Percentiles rank a stretch among this genome's conserved stretches.
These are phyloP conservation scores for Anguilla obscura DNA, from an alignment of 2,797 vertebrate genomes.

Conservation along the genomic window DNA sequence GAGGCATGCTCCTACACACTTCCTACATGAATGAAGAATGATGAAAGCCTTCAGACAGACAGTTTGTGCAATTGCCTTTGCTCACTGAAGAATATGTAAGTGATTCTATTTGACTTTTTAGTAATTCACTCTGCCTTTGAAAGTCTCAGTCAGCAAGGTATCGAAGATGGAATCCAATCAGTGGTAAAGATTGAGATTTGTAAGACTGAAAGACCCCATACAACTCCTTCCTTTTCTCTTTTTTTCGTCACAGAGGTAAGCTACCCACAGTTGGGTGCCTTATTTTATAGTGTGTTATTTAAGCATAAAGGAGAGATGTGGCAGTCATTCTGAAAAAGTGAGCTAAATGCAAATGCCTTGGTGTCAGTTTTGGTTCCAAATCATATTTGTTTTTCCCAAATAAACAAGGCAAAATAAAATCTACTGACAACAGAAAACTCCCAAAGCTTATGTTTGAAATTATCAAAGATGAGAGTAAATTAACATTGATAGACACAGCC, in stretches of 20 bases:
- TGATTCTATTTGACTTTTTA: slow-evolving; percentile 18
- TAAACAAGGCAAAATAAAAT: background rate
- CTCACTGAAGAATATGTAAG: slow-evolving; percentile 11
- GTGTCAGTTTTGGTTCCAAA: background rate
- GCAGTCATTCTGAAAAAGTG: background rate
- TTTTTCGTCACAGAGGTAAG: background rate
- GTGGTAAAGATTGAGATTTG: background rate
- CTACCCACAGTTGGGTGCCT: background rate
- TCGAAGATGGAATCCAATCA: slow-evolving; percentile 8
- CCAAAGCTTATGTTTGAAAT: background rate
- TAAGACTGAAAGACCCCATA: background rate
- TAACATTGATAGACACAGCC: slow-evolving; percentile 14
- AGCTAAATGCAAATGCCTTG: background rate
- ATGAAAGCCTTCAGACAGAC: slow-evolving; percentile 17
- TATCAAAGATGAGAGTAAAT: slow-evolving; percentile 22
- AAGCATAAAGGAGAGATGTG: background rate
- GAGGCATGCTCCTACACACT: slow-evolving; percentile 4
- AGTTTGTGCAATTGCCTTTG: slow-evolving; percentile 27
- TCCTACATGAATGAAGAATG: background rate
- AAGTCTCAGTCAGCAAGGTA: slow-evolving; percentile 9
- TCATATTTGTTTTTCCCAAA: background rate
- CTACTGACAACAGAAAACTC: background rate
- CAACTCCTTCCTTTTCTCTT: background rate
- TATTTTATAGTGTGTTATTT: background rate
- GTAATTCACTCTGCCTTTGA: slow-evolving; percentile 16